Conservation (phyloP, 2,113 vertebrate species). For the Hippocampus guttulatus region DNA sequence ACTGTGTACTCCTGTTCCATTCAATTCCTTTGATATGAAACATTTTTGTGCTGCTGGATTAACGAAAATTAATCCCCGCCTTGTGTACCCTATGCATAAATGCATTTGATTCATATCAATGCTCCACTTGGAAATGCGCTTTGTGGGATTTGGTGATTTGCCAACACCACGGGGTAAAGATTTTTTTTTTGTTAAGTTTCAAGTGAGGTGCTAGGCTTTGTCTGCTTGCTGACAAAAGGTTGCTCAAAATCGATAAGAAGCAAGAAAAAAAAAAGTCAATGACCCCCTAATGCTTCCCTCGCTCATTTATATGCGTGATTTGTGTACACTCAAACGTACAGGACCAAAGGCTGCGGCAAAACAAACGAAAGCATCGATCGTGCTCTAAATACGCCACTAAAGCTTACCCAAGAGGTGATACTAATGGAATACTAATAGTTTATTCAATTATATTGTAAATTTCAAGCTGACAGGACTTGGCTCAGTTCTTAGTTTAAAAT, state of each 20-base stretch:
- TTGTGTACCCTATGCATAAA: slow-evolving; percentile 47
- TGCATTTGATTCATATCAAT: slow-evolving; percentile 43
- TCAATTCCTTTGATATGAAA: slow-evolving; percentile 46
- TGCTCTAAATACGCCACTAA: neutral
- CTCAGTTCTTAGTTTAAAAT: neutral
- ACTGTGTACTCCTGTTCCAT: neutral
- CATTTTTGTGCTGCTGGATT: slow-evolving; percentile 36
- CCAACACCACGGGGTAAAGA: slow-evolving; percentile 33
- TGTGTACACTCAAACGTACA: slow-evolving; percentile 26
- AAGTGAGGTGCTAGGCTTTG: slow-evolving; percentile 25
- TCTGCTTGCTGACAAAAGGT: slow-evolving; percentile 51
- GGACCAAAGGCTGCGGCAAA: neutral
- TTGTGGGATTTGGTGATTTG: slow-evolving; percentile 24
- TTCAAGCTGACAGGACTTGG: slow-evolving; percentile 32
- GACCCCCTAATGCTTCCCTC: slow-evolving; percentile 33
- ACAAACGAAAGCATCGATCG: slow-evolving; percentile 1
- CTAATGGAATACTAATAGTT: slow-evolving; percentile 1
- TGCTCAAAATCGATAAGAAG: slow-evolving; percentile 55
- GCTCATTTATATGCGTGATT: slow-evolving; percentile 58
- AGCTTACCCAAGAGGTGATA: slow-evolving; percentile 43
- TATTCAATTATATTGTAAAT: slow-evolving; percentile 31
- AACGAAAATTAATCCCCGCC: slow-evolving; percentile 23
- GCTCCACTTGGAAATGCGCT: slow-evolving; percentile 21
- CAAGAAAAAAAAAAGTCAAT: slow-evolving; percentile 46
- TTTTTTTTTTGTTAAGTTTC: slow-evolving; percentile 11